phyloP scores from a whole-genome alignment of 2,113 vertebrate species.

The Otolemur garnettii region DNA sequence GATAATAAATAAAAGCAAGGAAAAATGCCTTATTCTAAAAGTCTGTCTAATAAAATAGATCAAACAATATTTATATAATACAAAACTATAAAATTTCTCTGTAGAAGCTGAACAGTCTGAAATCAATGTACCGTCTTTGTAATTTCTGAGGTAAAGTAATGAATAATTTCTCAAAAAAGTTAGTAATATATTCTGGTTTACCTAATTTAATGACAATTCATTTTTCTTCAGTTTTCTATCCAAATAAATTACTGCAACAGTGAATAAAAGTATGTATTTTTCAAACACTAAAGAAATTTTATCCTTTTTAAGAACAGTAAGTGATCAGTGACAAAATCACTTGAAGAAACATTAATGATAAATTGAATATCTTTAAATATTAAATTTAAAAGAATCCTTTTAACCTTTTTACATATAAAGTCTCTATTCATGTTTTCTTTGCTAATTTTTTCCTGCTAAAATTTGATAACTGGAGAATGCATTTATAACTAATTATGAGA shows the following conservation, averaged over 20 bases:
- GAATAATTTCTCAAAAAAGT: constrained; percentile 18
- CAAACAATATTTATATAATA: constrained; percentile 33
- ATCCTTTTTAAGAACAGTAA: constrained; percentile 49
- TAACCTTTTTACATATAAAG: constrained; percentile 4
- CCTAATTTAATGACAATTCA: background rate
- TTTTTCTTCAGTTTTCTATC: constrained; percentile 42
- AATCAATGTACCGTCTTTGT: background rate
- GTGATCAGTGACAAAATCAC: constrained; percentile 42
- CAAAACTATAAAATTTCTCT: constrained; percentile 35
- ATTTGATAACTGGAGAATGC: constrained; percentile 9
- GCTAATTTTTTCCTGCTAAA: constrained; percentile 23
- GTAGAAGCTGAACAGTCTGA: background rate
- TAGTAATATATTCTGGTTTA: background rate
- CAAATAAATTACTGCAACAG: constrained; percentile 26
- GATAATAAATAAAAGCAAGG: background rate
- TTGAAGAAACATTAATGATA: constrained; percentile 53
- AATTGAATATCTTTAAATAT: constrained; percentile 59
- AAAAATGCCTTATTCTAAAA: constrained; percentile 48
- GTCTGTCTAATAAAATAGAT: constrained; percentile 19
- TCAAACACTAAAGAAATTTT: constrained; percentile 54
- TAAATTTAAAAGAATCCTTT: constrained; percentile 31
- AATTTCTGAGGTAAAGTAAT: constrained; percentile 7
- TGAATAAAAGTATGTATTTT: constrained; percentile 25
- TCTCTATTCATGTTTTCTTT: constrained; percentile 10
- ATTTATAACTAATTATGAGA: constrained; percentile 20